These are phyloP conservation scores for Chelidonichthys spinosus DNA, from an alignment of 2,797 vertebrate genomes.

Conservation along the genomic window DNA sequence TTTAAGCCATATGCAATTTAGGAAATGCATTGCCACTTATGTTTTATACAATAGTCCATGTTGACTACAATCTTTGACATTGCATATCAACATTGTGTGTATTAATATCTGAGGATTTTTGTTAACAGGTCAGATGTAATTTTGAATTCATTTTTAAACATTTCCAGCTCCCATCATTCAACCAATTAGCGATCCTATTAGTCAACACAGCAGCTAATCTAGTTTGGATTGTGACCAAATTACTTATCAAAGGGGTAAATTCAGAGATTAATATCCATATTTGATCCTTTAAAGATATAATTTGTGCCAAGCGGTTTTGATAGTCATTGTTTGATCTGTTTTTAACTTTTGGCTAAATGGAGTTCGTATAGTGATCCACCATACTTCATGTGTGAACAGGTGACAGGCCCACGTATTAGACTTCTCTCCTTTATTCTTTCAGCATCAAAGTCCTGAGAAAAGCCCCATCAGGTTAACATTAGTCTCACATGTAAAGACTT, in stretches of 20 bases:
- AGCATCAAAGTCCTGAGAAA: conserved; percentile 77
- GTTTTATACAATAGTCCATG: neutral
- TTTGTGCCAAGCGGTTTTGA: conserved; percentile 52
- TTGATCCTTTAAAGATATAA: conserved; percentile 37
- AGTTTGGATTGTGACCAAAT: conserved; percentile 15
- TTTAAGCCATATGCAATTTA: neutral
- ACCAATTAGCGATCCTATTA: neutral
- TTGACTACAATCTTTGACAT: neutral
- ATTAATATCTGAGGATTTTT: conserved; percentile 1
- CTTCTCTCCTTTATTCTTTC: conserved; percentile 69
- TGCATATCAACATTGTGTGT: neutral
- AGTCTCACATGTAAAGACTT: conserved; percentile 68
- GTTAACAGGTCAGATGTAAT: neutral
- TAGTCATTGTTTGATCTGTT: conserved; percentile 72
- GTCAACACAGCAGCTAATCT: conserved; percentile 20
- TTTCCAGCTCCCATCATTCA: conserved; percentile 7
- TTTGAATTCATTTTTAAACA: conserved; percentile 6
- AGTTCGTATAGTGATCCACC: conserved; percentile 48
- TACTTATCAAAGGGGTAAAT: conserved; percentile 45
- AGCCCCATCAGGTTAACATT: conserved; percentile 73
- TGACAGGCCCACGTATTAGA: conserved; percentile 63
- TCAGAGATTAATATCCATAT: conserved; percentile 27
- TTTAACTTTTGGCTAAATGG: conserved; percentile 46
- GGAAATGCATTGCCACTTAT: neutral
- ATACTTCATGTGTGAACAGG: conserved; percentile 75